Evolutionary conservation across 2,888 invertebrate genomes (phyloP).

Genomic region (Leucozona laternaria): DNA sequence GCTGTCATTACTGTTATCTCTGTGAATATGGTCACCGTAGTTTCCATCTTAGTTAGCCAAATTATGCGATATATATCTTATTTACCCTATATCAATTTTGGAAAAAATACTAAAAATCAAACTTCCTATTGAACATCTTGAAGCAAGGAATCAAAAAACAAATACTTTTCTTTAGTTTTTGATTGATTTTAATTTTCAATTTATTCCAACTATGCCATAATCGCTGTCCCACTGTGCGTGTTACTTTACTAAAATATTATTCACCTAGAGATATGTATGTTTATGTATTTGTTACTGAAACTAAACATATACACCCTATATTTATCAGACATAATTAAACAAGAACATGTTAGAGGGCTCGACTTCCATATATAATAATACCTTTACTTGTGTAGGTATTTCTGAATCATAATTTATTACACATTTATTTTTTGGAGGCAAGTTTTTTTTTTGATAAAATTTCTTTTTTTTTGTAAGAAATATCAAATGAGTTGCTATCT

Average conservation of each 20-base stretch:
- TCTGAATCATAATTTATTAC: not conserved
- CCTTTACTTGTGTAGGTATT: not conserved
- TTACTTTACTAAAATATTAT: not conserved
- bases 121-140: no score
- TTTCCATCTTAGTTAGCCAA: no score
- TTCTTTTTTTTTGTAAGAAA: not conserved
- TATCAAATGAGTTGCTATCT: conserved; percentile 6
- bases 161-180: no score
- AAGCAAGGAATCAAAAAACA: no score
- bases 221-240: not conserved
- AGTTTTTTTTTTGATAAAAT: not conserved
- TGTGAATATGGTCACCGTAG: no score
- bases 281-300: not conserved
- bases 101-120: no score
- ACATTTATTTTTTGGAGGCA: not conserved
- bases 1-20: no score
- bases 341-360: conserved; percentile 10
- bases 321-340: not conserved
- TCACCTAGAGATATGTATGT: not conserved
- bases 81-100: no score
- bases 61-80: no score
- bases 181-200: no score
- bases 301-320: not conserved
- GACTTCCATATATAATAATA: not conserved
- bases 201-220: not conserved